Evolutionary conservation across 2,797 vertebrate species (phyloP).

Genomic region (Sebastes itinus): DNA sequence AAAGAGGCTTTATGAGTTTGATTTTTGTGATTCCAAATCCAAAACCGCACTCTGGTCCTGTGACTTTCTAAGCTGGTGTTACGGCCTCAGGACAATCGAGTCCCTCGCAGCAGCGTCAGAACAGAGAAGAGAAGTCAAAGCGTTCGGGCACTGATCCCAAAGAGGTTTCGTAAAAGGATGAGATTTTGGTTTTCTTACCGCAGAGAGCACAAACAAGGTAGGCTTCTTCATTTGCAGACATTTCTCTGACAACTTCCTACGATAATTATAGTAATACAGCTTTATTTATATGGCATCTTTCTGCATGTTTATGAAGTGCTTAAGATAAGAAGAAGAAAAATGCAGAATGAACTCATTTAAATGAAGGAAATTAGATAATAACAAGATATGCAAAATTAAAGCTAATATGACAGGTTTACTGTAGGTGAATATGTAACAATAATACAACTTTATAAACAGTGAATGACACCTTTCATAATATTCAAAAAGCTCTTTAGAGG

Average conservation of each 20-base stretch:
- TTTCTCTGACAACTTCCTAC: not conserved
- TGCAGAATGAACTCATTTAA: not conserved
- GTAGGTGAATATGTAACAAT: not conserved
- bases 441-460: not conserved
- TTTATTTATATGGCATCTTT: not conserved
- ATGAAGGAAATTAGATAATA: not conserved
- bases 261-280: not conserved
- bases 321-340: not conserved
- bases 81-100: conserved; percentile 39
- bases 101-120: conserved; percentile 8
- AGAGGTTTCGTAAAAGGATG: conserved; percentile 39
- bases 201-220: conserved; percentile 66
- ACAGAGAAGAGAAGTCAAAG: not conserved
- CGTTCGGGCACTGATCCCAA: not conserved
- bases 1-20: conserved; percentile 65
- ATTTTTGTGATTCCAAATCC: conserved; percentile 60
- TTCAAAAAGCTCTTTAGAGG: not conserved
- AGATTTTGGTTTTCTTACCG: conserved; percentile 55
- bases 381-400: not conserved
- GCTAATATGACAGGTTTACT: no score
- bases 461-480: not conserved
- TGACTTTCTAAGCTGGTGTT: conserved; percentile 64
- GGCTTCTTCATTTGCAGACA: not conserved
- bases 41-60: conserved; percentile 63
- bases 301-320: not conserved